A percentile compares a stretch with the other conserved stretches of the same genome.
phyloP scores from a whole-genome alignment of 2,888 invertebrate genomes.

The Ommatoiulus sabulosus region DNA sequence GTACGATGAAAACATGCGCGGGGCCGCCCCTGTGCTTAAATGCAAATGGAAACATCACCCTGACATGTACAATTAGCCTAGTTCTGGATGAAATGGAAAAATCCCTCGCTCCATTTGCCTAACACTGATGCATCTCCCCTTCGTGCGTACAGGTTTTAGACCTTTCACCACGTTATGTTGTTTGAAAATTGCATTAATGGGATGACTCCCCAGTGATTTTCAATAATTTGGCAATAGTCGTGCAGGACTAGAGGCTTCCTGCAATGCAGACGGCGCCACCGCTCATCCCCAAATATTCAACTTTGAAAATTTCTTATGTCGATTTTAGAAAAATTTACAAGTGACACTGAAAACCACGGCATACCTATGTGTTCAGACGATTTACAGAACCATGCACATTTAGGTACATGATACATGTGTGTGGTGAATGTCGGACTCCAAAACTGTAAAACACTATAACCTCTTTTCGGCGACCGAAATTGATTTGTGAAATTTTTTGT shows the following conservation, averaged over 20 bases:
- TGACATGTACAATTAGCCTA: constrained; percentile 27
- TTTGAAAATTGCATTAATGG: constrained; percentile 36
- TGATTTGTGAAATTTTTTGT: too few species aligned
- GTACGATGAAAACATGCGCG: not conserved
- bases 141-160: not conserved
- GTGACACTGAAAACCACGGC: too few species aligned
- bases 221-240: not conserved
- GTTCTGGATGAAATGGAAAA: constrained; percentile 7
- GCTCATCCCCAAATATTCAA: not conserved
- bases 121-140: not conserved
- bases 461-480: too few species aligned
- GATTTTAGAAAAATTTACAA: too few species aligned
- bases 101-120: constrained; percentile 8
- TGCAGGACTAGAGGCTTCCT: not conserved
- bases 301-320: not conserved
- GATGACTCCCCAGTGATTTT: constrained; percentile 18
- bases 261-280: not conserved
- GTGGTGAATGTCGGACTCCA: too few species aligned
- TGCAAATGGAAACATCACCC: constrained; percentile 29
- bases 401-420: too few species aligned
- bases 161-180: not conserved
- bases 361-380: too few species aligned
- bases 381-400: too few species aligned
- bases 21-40: constrained; percentile 1
- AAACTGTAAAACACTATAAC: too few species aligned